Base-by-base conservation (phyloP, 1,140 invertebrate species). In the Atopsyche davidsoni region DNA sequence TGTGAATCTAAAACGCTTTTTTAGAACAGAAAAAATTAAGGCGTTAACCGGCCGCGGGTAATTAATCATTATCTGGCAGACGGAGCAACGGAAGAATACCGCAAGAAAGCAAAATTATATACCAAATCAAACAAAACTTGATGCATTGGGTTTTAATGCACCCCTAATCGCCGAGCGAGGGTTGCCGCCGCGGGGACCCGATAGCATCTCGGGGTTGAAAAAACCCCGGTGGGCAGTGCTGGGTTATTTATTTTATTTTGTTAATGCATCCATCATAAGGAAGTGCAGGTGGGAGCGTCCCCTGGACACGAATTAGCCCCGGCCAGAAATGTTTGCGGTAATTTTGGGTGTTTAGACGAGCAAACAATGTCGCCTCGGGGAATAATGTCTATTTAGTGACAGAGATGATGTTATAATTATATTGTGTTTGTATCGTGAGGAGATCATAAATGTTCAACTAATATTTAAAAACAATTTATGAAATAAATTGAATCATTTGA, bases 91-190 rank as follows among this genome's bases (percentile, higher is more conserved):
- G 53, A 40, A 47, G 53, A 55, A 42, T 42, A 47, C 35, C 14
- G 21, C 43, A 47, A 43, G 53, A 56, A 51, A 43, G 46, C 34
- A 46, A 56, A 52, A 56, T 56, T 56, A 56, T 46, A 51, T 51
- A 56, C 49, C 55, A 57, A 57, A 57, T 57, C 55, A 57, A 57
- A 57, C 50, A 57, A 38, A 42, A 41, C 45, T 52, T 57, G 55
- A 57, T 57, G 55, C 55, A 57, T 57, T 24, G 55, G 50, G 38
- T 57, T 57, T 57, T 57, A 57, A 57, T 57, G 55, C 55, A 53
- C 44, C 50, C 45, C 48, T 46, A 57, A 57, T 48, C 41, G 55
- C 31, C 31, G 16, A 14, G 24, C n/a, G 36, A 44, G 50, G 43
- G 36, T 42, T 45, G 25, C 25, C 48, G 18, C 32, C 34, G 34